Evolutionary conservation across 1,140 invertebrate species (phyloP).

Genomic region (Drosophila malerkotliana): DNA sequence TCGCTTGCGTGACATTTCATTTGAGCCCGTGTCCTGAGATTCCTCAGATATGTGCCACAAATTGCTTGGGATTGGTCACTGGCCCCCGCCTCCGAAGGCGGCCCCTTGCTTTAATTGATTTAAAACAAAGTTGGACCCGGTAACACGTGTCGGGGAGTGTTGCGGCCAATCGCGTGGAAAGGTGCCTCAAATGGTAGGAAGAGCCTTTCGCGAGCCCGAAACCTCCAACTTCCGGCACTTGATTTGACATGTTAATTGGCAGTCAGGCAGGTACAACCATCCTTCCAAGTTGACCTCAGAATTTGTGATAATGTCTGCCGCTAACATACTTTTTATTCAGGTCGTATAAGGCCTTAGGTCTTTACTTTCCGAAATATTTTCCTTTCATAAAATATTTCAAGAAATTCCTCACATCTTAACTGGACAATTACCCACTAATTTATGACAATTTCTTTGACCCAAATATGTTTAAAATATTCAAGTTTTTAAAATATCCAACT

Average conservation of each 20-base stretch:
- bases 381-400: no score
- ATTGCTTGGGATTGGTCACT: slow-evolving; percentile 42
- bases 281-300: background rate
- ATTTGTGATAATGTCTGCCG: background rate
- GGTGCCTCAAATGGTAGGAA: slow-evolving; percentile 38
- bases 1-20: slow-evolving; percentile 79
- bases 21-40: slow-evolving; percentile 55
- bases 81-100: background rate
- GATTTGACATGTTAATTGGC: slow-evolving; percentile 78
- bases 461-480: background rate
- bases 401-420: no score
- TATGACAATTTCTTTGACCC: background rate
- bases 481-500: background rate
- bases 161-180: slow-evolving; percentile 55
- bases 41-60: slow-evolving; percentile 46
- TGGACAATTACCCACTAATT: background rate
- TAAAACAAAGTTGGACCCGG: slow-evolving; percentile 35
- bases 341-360: no score
- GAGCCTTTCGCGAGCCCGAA: slow-evolving; percentile 53
- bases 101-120: slow-evolving; percentile 45
- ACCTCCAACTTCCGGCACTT: slow-evolving; percentile 75
- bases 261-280: slow-evolving; percentile 29
- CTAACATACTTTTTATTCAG: no score
- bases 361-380: no score
- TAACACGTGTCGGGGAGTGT: slow-evolving; percentile 39